Evolutionary conservation across 2,113 vertebrate species (phyloP).

Genomic region (Formicarius rufipectus): DNA sequence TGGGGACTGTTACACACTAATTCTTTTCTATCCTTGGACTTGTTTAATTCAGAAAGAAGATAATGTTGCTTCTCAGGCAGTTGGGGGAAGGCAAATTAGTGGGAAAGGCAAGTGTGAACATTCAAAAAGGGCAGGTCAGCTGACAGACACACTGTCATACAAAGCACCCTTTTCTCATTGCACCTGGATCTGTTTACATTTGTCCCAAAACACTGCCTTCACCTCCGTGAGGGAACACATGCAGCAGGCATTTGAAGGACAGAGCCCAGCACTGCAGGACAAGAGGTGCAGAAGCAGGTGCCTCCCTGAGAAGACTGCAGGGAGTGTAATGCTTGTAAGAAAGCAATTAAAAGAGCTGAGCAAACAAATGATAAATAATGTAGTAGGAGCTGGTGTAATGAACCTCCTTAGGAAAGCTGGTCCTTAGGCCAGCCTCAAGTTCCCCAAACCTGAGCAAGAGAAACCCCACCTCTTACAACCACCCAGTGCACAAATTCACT

Average conservation of each 20-base stretch:
- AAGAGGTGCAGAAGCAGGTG: neutral
- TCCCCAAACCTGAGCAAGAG: neutral
- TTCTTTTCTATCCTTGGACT: neutral
- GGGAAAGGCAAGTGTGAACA: neutral
- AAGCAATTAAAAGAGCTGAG: slow-evolving; percentile 48
- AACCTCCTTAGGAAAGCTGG: slow-evolving; percentile 3
- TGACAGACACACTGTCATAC: neutral
- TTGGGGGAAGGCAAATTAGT: neutral
- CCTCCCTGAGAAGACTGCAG: neutral
- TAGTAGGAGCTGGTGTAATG: slow-evolving; percentile 9
- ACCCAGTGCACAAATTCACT: neutral
- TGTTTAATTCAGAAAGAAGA: neutral
- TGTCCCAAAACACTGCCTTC: neutral
- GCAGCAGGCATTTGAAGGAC: neutral
- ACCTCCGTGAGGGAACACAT: rapidly evolving
- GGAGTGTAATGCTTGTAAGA: neutral
- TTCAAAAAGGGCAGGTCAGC: neutral
- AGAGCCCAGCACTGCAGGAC: neutral
- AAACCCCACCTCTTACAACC: neutral
- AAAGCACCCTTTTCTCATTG: neutral
- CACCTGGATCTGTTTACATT: neutral
- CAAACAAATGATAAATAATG: slow-evolving; percentile 51
- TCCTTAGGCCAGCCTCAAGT: neutral
- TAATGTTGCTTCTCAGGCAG: neutral
- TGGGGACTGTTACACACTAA: neutral